Percentiles rank a stretch among this genome's conserved stretches.
These are phyloP conservation scores for Fragum sueziense DNA, from an alignment of 2,888 invertebrate species.

Conservation along the genomic window DNA sequence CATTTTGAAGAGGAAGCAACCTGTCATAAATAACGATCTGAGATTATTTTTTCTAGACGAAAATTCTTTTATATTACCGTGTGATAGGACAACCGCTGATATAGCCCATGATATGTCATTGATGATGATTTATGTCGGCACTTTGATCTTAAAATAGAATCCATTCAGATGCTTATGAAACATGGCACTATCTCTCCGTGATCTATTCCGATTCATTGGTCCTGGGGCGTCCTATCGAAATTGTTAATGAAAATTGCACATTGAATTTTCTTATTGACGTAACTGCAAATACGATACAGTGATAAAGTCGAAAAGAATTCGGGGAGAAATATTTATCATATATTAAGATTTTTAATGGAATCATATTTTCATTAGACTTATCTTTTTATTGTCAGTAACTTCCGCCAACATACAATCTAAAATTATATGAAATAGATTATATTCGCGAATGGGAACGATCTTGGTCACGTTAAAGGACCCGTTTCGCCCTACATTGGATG, in stretches of 20 bases:
- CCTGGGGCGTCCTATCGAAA: background rate
- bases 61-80: constrained; percentile 9
- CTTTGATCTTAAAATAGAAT: constrained; percentile 25
- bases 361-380: background rate
- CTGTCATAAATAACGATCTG: constrained; percentile 13
- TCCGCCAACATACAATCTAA: too few species aligned
- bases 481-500: too few species aligned
- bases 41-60: constrained; percentile 17
- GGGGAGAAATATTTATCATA: too few species aligned
- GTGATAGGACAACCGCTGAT: constrained; percentile 11
- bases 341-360: background rate
- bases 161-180: background rate
- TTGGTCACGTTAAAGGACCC: too few species aligned
- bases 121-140: background rate
- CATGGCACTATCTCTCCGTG: background rate
- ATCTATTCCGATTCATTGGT: background rate
- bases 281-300: background rate
- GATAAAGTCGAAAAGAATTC: background rate
- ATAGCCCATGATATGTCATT: constrained; percentile 1
- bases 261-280: background rate
- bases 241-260: background rate
- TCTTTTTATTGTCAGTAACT: background rate
- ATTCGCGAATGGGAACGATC: too few species aligned
- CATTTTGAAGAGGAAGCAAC: constrained; percentile 4
- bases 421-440: too few species aligned